A percentile compares a stretch with the other conserved stretches of the same genome.
Conservation (phyloP, 2,888 invertebrate species). For the Nowickia ferox region DNA sequence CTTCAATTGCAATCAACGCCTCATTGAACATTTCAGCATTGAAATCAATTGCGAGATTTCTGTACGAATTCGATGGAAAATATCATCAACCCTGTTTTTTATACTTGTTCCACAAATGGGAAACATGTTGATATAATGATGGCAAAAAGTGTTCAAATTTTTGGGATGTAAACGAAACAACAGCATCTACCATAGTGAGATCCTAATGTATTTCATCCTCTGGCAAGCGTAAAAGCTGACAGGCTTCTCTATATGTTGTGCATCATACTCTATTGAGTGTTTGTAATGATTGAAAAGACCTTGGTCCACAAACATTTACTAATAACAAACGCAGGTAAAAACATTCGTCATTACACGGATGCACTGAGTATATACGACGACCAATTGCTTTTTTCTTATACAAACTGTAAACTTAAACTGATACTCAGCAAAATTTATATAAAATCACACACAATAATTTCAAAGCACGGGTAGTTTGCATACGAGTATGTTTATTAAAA, state of each 20-base stretch:
- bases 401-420: no score
- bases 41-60: not conserved
- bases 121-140: not conserved
- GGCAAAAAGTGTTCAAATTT: conserved; percentile 6
- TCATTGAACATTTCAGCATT: not conserved
- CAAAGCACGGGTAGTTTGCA: no score
- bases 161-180: not conserved
- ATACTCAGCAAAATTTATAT: no score
- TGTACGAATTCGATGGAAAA: not conserved
- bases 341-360: not conserved
- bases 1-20: not conserved
- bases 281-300: not conserved
- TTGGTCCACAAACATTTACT: conserved; percentile 6
- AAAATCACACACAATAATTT: no score
- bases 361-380: not conserved
- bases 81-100: conserved; percentile 8
- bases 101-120: not conserved
- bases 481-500: no score
- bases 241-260: conserved; percentile 6
- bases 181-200: not conserved
- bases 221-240: not conserved
- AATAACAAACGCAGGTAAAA: not conserved
- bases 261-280: not conserved
- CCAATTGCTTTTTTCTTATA: no score
- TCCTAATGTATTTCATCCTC: not conserved